These are phyloP conservation scores for Lepidocyrtoides sp. DNA, from an alignment of 2,888 invertebrate genomes.

Conservation along the genomic window DNA sequence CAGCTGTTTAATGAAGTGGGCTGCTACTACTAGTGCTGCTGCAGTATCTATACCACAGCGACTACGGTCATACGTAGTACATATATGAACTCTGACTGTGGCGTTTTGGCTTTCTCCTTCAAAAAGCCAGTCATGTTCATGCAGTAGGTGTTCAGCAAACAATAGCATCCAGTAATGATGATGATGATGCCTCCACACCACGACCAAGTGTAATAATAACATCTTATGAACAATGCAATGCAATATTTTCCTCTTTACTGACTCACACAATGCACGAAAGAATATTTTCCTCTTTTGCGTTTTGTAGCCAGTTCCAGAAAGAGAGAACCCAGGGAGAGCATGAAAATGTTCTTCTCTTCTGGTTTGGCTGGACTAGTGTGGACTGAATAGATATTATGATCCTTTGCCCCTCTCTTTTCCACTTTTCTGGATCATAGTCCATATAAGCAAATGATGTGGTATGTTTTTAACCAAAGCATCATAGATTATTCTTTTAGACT, in stretches of 20 bases:
- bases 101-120: slow-evolving; percentile 9
- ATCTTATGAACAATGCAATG: slow-evolving; percentile 65
- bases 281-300: background rate
- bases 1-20: slow-evolving; percentile 85
- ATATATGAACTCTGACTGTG: background rate
- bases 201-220: background rate
- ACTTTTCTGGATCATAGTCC: background rate
- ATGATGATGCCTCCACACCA: slow-evolving; percentile 4
- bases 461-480: background rate
- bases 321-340: background rate
- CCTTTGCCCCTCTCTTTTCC: background rate
- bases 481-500: slow-evolving; percentile 15
- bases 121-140: background rate
- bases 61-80: too few relatives aligned
- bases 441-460: too few relatives aligned
- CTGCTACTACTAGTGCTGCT: slow-evolving; percentile 27
- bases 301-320: background rate
- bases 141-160: background rate
- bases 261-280: slow-evolving; percentile 40
- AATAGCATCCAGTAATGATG: background rate
- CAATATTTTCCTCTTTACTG: slow-evolving; percentile 59
- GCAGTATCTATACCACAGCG: background rate
- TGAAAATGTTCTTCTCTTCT: slow-evolving; percentile 6
- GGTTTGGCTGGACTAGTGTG: background rate
- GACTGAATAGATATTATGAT: too few relatives aligned